Conservation (phyloP, 2,113 vertebrate species). For the Catharus fuscescens region DNA sequence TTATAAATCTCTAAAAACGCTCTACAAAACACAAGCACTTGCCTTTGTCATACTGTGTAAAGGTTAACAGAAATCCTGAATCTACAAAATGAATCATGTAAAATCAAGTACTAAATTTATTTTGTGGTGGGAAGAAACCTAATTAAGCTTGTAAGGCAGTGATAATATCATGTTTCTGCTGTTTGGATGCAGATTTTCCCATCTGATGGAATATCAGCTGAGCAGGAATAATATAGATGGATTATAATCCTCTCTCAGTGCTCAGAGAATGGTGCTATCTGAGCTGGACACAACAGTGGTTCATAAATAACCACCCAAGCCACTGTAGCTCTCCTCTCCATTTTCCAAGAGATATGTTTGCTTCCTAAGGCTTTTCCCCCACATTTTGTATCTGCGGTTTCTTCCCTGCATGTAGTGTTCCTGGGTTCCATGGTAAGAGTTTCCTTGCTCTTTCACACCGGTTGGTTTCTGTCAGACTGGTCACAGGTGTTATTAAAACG, state of each 20-base stretch:
- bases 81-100: not conserved
- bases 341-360: not conserved
- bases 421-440: not conserved
- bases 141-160: not conserved
- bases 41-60: not conserved
- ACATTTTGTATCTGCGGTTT: not conserved
- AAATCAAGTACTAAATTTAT: not conserved
- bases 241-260: not conserved
- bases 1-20: not conserved
- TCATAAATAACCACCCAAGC: not conserved
- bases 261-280: not conserved
- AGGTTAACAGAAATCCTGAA: not conserved
- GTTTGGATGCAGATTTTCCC: not conserved
- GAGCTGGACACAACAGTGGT: not conserved
- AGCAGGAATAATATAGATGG: not conserved
- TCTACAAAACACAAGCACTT: not conserved
- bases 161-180: not conserved
- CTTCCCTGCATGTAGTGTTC: not conserved
- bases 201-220: not conserved
- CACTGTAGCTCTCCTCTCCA: not conserved
- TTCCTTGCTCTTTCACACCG: fast-evolving
- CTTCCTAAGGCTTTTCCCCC: not conserved
- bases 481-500: fast-evolving
- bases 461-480: not conserved
- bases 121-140: not conserved